These are phyloP conservation scores for Drosophila nikananu DNA, from an alignment of 1,140 invertebrate species.

Conservation along the genomic window DNA sequence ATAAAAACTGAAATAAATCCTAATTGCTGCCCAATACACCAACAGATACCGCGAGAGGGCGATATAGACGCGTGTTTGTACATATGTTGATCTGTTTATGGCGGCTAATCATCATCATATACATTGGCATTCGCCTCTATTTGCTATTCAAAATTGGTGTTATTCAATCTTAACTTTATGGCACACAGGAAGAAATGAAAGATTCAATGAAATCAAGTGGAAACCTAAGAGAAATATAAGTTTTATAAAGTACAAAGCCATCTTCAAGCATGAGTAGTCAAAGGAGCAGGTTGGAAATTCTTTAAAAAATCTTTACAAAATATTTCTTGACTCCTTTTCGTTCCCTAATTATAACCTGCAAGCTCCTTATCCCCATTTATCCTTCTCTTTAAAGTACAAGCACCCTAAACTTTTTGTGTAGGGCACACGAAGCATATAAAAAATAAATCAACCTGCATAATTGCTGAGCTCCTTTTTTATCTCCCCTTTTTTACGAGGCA, in stretches of 20 bases:
- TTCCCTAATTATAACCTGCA: no score
- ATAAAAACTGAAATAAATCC: slow-evolving; percentile 81
- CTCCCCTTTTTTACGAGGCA: slow-evolving; percentile 39
- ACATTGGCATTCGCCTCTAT: slow-evolving; percentile 48
- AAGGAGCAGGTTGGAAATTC: no score
- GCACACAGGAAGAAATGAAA: slow-evolving; percentile 1
- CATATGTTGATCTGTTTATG: slow-evolving; percentile 80
- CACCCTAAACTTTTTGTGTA: slow-evolving; percentile 12
- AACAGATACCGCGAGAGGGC: background rate
- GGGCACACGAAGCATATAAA: slow-evolving; percentile 39
- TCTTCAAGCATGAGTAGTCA: background rate
- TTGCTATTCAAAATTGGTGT: slow-evolving; percentile 59
- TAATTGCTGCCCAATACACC: slow-evolving; percentile 54
- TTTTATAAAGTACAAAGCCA: background rate
- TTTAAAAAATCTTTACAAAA: background rate
- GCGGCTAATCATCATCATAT: slow-evolving; percentile 77
- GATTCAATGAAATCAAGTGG: background rate
- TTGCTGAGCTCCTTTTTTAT: slow-evolving; percentile 41
- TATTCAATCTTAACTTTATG: slow-evolving; percentile 46
- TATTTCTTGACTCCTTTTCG: background rate
- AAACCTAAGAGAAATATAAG: background rate
- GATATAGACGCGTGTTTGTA: slow-evolving; percentile 74
- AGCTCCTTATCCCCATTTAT: background rate
- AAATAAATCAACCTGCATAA: slow-evolving; percentile 69
- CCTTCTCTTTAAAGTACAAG: background rate